These are phyloP conservation scores for Furcula furcula DNA, from an alignment of 2,888 invertebrate genomes.

Conservation along the genomic window DNA sequence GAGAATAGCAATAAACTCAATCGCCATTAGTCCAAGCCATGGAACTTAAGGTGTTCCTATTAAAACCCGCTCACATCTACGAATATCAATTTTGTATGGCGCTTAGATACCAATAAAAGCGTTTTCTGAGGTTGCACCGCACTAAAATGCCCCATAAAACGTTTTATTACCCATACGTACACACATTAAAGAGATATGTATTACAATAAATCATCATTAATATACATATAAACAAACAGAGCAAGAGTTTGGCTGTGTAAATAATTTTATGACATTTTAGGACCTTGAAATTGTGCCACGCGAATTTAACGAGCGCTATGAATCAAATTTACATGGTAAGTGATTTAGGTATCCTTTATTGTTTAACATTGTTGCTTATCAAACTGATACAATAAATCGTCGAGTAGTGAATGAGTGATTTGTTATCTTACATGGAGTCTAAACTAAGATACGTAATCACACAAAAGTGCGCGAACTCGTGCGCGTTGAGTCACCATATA, in stretches of 20 bases:
- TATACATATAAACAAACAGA: slow-evolving; percentile 63
- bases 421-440: slow-evolving; percentile 31
- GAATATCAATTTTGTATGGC: slow-evolving; percentile 54
- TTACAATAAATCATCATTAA: slow-evolving; percentile 74
- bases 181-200: slow-evolving; percentile 72
- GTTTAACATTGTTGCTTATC: slow-evolving; percentile 58
- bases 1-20: slow-evolving; percentile 25
- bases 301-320: slow-evolving; percentile 59
- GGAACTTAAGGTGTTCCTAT: slow-evolving; percentile 22
- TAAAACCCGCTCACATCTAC: slow-evolving; percentile 38
- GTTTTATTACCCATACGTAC: slow-evolving; percentile 70
- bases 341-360: slow-evolving; percentile 56
- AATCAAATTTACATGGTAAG: slow-evolving; percentile 48
- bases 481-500: neutral
- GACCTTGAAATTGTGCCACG: slow-evolving; percentile 60
- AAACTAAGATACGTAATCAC: slow-evolving; percentile 15
- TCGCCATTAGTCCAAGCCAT: slow-evolving; percentile 21
- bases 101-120: slow-evolving; percentile 72
- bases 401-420: slow-evolving; percentile 36
- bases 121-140: slow-evolving; percentile 63
- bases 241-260: slow-evolving; percentile 62
- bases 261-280: slow-evolving; percentile 69
- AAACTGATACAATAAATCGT: slow-evolving; percentile 37
- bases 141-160: slow-evolving; percentile 72
- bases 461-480: slow-evolving; percentile 19